phyloP scores from a whole-genome alignment of 2,797 vertebrate genomes.

The Decapterus maruadsi region DNA sequence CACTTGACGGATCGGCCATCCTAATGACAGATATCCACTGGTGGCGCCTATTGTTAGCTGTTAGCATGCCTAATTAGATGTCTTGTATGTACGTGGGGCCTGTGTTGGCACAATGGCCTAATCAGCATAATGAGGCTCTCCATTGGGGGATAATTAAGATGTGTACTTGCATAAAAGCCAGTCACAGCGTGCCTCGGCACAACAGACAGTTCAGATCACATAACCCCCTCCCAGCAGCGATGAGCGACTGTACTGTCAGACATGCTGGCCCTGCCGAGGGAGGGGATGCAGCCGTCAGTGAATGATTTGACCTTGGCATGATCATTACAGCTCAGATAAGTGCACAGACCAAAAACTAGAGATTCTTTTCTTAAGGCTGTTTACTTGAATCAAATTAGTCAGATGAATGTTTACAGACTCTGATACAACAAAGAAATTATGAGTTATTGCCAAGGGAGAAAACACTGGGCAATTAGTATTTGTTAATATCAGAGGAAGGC shows the following conservation, averaged over 20 bases:
- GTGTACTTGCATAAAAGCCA: slow-evolving; percentile 72
- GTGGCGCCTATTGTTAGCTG: slow-evolving; percentile 66
- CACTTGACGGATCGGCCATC: slow-evolving; percentile 54
- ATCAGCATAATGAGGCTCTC: slow-evolving; percentile 81
- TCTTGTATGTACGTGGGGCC: slow-evolving; percentile 69
- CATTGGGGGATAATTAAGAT: slow-evolving; percentile 82
- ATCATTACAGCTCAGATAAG: slow-evolving; percentile 46
- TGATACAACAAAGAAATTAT: slow-evolving; percentile 20
- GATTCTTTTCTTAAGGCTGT: slow-evolving; percentile 26
- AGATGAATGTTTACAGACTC: slow-evolving; percentile 30
- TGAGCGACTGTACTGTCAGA: slow-evolving; percentile 50
- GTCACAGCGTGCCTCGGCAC: slow-evolving; percentile 55
- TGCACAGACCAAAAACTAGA: slow-evolving; percentile 32
- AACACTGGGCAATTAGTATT: slow-evolving; percentile 26
- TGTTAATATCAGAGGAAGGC: slow-evolving; percentile 22
- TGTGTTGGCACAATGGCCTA: slow-evolving; percentile 78
- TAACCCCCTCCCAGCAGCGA: slow-evolving; percentile 40
- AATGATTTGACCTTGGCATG: slow-evolving; percentile 62
- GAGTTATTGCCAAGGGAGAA: slow-evolving; percentile 29
- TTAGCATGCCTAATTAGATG: slow-evolving; percentile 81
- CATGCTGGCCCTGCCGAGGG: slow-evolving; percentile 36
- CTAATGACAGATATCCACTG: slow-evolving; percentile 68
- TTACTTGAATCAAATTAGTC: slow-evolving; percentile 39
- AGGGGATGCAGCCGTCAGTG: slow-evolving; percentile 7
- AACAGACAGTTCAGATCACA: slow-evolving; percentile 64